A percentile compares a stretch with the other conserved stretches of the same genome.
These are phyloP conservation scores for Epizoanthus ramosus DNA, from an alignment of 92 coral and sea anemone genomes.

Conservation along the genomic window DNA sequence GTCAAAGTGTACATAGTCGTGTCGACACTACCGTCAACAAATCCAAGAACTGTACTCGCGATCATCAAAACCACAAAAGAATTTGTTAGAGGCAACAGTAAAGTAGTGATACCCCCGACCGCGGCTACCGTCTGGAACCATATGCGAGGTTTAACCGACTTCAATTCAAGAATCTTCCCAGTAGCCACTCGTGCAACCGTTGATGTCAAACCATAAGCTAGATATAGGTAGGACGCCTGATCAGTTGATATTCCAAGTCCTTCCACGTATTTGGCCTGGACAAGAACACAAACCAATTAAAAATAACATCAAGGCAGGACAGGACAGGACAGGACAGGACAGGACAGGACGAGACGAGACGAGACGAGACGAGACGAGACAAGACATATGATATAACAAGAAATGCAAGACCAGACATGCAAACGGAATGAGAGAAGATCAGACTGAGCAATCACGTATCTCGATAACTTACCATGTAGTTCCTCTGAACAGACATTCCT, in stretches of 20 bases:
- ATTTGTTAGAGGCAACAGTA: slow-evolving; percentile 12
- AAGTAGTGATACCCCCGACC: not conserved
- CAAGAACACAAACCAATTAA: too few relatives aligned
- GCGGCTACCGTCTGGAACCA: not conserved
- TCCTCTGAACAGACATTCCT: not conserved
- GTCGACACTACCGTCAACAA: not conserved
- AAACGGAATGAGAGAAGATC: too few relatives aligned
- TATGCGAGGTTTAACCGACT: not conserved
- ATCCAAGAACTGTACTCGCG: not conserved
- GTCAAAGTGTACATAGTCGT: not conserved
- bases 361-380: too few relatives aligned
- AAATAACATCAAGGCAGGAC: too few relatives aligned
- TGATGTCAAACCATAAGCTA: slow-evolving; percentile 7
- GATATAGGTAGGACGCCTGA: not conserved
- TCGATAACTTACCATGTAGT: slow-evolving; percentile 14
- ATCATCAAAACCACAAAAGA: not conserved
- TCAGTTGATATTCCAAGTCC: slow-evolving; percentile 19
- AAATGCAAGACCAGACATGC: too few relatives aligned
- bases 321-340: too few relatives aligned
- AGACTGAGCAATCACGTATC: too few relatives aligned
- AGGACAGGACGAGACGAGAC: too few relatives aligned
- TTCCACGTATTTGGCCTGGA: slow-evolving; percentile 20
- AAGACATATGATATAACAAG: too few relatives aligned
- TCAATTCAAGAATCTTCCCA: not conserved
- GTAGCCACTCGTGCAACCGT: not conserved